Evolutionary conservation across 2,888 invertebrate species (phyloP).

Genomic region (Orthosia incerta): DNA sequence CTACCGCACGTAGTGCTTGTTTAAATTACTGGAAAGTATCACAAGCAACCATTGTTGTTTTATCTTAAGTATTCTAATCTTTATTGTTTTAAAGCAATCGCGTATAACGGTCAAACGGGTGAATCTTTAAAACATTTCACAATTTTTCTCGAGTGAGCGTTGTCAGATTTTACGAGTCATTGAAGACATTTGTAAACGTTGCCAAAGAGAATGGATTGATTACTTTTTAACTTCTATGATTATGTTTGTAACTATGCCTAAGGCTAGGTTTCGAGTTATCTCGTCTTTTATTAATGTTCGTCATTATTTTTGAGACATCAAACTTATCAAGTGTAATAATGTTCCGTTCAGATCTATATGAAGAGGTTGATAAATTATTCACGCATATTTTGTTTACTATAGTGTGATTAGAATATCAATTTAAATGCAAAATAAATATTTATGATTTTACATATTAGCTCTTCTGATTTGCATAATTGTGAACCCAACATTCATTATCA

Average conservation of each 20-base stretch:
- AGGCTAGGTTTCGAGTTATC: slow-evolving; percentile 78
- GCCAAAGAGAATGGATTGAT: slow-evolving; percentile 89
- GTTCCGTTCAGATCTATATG: slow-evolving; percentile 44
- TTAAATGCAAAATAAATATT: slow-evolving; percentile 18
- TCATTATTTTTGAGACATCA: slow-evolving; percentile 82
- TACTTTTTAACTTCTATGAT: slow-evolving; percentile 89
- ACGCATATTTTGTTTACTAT: slow-evolving; percentile 29
- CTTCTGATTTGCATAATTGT: not conserved
- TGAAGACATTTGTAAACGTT: slow-evolving; percentile 88
- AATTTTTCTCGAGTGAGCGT: slow-evolving; percentile 82
- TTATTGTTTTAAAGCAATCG: slow-evolving; percentile 74
- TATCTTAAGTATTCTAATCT: not conserved
- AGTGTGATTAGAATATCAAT: slow-evolving; percentile 34
- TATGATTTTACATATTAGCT: slow-evolving; percentile 16
- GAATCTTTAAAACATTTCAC: slow-evolving; percentile 81
- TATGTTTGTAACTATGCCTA: slow-evolving; percentile 83
- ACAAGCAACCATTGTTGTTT: not conserved
- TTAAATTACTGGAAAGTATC: not conserved
- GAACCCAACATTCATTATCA: not conserved
- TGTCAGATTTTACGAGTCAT: slow-evolving; percentile 87
- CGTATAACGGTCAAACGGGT: slow-evolving; percentile 69
- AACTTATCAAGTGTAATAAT: slow-evolving; percentile 70
- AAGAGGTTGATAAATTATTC: slow-evolving; percentile 44
- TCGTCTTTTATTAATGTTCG: slow-evolving; percentile 81
- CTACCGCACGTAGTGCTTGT: too few species aligned